Conservation (phyloP, 92 coral and sea anemone genomes). For the Porites evermanni region DNA sequence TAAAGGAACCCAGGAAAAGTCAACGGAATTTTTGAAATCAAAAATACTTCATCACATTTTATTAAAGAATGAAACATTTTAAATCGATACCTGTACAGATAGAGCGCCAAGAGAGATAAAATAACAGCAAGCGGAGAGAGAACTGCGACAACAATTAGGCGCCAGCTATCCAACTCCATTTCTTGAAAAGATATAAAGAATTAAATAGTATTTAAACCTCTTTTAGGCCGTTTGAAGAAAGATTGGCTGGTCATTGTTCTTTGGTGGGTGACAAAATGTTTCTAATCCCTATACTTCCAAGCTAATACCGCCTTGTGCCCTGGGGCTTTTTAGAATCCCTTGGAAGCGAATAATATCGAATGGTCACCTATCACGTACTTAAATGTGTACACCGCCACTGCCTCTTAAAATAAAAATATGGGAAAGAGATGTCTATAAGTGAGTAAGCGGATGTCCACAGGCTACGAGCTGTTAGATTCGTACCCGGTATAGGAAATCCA, state of each 20-base stretch:
- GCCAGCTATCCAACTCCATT: conserved; percentile 5
- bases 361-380: too few relatives aligned
- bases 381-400: too few relatives aligned
- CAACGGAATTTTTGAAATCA: neutral
- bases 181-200: conserved; percentile 8
- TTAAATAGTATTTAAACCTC: neutral
- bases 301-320: too few relatives aligned
- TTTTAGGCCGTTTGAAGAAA: neutral
- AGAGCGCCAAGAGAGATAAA: neutral
- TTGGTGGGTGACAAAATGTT: too few relatives aligned
- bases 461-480: too few relatives aligned
- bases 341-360: too few relatives aligned
- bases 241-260: neutral
- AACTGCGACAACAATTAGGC: conserved; percentile 14
- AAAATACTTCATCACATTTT: neutral
- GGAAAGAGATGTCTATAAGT: too few relatives aligned
- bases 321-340: too few relatives aligned
- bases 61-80: neutral
- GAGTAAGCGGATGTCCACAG: too few relatives aligned
- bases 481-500: too few relatives aligned
- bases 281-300: too few relatives aligned
- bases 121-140: neutral
- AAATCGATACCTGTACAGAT: conserved; percentile 15
- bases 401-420: too few relatives aligned
- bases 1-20: neutral